Base-by-base conservation (phyloP, 1,140 invertebrate genomes). In the Drosophila repleta region DNA sequence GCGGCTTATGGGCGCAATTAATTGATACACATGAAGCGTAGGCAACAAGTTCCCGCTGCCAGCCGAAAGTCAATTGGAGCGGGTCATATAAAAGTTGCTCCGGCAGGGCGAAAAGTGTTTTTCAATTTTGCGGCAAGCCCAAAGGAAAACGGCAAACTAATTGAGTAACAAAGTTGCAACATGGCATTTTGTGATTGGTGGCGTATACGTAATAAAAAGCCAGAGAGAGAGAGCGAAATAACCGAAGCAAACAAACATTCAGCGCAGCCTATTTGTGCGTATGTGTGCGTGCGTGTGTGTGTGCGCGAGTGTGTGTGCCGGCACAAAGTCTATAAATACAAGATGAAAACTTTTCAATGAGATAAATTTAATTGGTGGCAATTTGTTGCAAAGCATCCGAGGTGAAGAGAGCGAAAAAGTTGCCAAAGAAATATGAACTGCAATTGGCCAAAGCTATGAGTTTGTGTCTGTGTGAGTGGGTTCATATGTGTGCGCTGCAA, bases 311-410 rank as follows among this genome's bases (percentile, higher is more conserved):
- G 17, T 26, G 52, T 35, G 43, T 60, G 55, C 13, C 49, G 46
- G 20, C 64, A 29, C 45, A 35, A 29, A 82, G 83, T 88, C 76
- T 88, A 87, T 88, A 88, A 88, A 90, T 90, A 90, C 84, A 79
- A 82, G 79, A 90, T 90, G 72, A 77, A 90, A 90, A 90, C 65
- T 90, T 90, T 90, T 76, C 83, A 84, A 90, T 84, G 79, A 90
- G 88, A 90, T 90, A 90, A 90, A 90, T 90, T 90, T 90, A 90
- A 90, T 90, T 90, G 88, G 88, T 75, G 79, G 83, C 88, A 90
- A 88, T 90, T 90, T 90, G 88, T 80, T 76, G 79, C 82, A 68
- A 90, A 83, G 69, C 75, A 79, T 68, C 70, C 61, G 70, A 64
- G 26, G 24, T 24, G 24, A 26, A 46, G 26, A 21, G 60, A 35